Base-by-base conservation (phyloP, 2,113 vertebrate species). In the Hippocampus barbouri region DNA sequence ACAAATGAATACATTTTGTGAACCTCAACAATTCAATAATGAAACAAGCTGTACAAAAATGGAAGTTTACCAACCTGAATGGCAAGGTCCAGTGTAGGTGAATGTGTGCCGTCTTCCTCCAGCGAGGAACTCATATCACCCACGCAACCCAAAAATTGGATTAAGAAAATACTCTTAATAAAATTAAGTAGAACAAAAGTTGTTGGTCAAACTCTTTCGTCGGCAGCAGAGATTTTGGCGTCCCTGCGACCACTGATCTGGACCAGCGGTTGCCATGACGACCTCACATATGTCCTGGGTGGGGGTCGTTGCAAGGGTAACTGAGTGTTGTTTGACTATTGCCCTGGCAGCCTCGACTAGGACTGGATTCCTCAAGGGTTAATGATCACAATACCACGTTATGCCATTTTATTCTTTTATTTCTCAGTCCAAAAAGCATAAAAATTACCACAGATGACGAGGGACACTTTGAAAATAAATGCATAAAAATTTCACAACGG, bases 11-110 rank as follows among this genome's bases (percentile, higher is more conserved):
- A 15, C 20, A 21, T 23, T n/a, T 8, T 56, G 8, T 1, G 4
- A 57, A 25, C 11, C 3, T 18, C 25, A 18, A 34, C 57, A 4
- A 18, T 30, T 25, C 43, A 65, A 6, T 25, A 25, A 16, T 66
- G 2, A 45, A 47, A 27, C 16, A 27, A n/a, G 6, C 40, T 12
- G 16, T 30, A 15, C 9, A 27, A 47, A 47, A 47, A 23, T 18
- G 8, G 8, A 9, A 8, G 0, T 65, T 40, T 63, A 86, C 85
- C 30, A 12, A 92, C 92, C 91, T 92, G 91, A 85, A 92, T 92
- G 80, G 92, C 90, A 66, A 86, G 89, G 75, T 89, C 89, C 76
- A 92, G 83, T 79, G 85, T 57, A 0, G 85, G 83, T 6, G 85
- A 86, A 40, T 66, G 68, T 47, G 59, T 18, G 59, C 69, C 77